Conservation (phyloP, 2,113 vertebrate species). For the Scomber colias region DNA sequence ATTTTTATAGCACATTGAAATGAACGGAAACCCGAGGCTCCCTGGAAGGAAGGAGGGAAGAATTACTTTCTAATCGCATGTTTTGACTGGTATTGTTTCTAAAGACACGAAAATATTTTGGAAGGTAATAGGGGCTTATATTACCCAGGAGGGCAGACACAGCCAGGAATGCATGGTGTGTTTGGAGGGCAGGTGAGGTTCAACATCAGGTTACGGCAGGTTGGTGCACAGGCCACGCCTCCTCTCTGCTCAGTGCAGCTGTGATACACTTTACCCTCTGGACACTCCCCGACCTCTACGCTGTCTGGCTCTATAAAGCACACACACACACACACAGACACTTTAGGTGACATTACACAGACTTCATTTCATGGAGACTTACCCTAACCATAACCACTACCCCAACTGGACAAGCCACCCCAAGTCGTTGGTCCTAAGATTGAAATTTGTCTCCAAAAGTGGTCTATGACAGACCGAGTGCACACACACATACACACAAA, state of each 20-base stretch:
- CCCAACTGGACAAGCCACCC: too few relatives aligned
- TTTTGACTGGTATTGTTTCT: not conserved
- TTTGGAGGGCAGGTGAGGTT: constrained; percentile 96
- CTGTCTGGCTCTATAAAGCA: constrained; percentile 81
- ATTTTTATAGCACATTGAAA: not conserved
- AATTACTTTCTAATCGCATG: not conserved
- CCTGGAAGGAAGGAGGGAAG: not conserved
- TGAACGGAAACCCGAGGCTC: not conserved
- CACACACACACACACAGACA: not conserved
- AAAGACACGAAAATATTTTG: not conserved
- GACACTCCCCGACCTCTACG: constrained; percentile 86
- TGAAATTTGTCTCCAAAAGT: too few relatives aligned
- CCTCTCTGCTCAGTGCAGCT: constrained; percentile 92
- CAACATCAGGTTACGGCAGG: constrained; percentile 96
- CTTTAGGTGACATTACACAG: too few relatives aligned
- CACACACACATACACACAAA: constrained; percentile 26
- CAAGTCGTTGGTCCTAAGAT: too few relatives aligned
- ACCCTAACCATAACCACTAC: too few relatives aligned
- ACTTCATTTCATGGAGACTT: too few relatives aligned
- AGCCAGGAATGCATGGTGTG: constrained; percentile 94
- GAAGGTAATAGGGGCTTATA: not conserved
- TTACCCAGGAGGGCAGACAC: constrained; percentile 94
- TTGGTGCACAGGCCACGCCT: constrained; percentile 92
- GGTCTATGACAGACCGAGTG: too few relatives aligned
- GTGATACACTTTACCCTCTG: constrained; percentile 94